Conservation (phyloP, 2,888 invertebrate genomes). For the Conistra vaccinii region DNA sequence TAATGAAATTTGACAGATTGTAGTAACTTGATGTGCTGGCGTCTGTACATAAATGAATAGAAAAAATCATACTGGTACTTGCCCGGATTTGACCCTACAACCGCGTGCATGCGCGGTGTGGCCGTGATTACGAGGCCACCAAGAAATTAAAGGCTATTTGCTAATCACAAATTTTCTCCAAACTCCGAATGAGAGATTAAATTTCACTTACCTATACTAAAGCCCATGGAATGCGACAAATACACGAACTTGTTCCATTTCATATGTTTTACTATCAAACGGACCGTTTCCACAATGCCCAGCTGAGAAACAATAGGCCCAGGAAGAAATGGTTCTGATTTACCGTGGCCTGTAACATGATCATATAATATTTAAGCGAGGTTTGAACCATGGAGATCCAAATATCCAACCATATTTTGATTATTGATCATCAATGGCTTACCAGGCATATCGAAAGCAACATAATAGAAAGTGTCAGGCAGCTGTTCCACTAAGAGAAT, state of each 20-base stretch:
- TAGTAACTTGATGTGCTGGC: too few species aligned
- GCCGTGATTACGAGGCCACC: not conserved
- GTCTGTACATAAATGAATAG: too few species aligned
- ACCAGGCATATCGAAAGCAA: conserved; percentile 88
- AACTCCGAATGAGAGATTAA: not conserved
- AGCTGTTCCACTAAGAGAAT: conserved; percentile 87
- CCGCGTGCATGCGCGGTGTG: not conserved
- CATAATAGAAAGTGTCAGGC: conserved; percentile 77
- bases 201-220: conserved; percentile 68
- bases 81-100: not conserved
- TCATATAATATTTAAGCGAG: too few species aligned
- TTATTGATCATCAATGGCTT: conserved; percentile 6
- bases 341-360: conserved; percentile 86
- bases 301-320: conserved; percentile 67
- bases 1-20: too few species aligned
- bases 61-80: not conserved
- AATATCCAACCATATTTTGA: not conserved
- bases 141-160: not conserved
- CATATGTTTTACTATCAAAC: conserved; percentile 72
- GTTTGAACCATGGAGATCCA: not conserved
- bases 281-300: conserved; percentile 62
- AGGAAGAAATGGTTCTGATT: conserved; percentile 87
- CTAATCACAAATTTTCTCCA: not conserved
- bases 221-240: conserved; percentile 77
- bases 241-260: conserved; percentile 74